Base-by-base conservation (phyloP, 1,140 invertebrate species). In the Drosophila ironensis region DNA sequence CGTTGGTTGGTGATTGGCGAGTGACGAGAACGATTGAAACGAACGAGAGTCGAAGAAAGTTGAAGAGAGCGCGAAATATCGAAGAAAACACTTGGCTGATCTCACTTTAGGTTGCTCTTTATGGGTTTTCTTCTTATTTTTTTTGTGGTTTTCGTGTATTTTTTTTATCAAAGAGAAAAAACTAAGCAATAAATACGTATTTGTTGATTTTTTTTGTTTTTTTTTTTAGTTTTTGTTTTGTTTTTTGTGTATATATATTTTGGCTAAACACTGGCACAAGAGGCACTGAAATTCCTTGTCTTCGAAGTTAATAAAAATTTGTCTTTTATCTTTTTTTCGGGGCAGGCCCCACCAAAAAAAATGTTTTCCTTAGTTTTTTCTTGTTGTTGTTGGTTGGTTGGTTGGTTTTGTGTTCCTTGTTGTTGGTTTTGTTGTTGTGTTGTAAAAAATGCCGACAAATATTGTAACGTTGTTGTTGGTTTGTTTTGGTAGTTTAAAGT, bases 281-380 rank as follows among this genome's bases (percentile, higher is more conserved):
- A 86, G 80, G 80, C 80, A 86, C 80, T 86, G 81, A 86, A 87
- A 86, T 86, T 86, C 80, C 80, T 87, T 86, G 80, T 86, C 80
- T 86, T 84, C 80, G 80, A 84, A 84, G 81, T 84, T 82, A 78
- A 78, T 87, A 60, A 76, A 71, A 80, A 54, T 16, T 37, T 37
- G 33, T 76, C 33, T 51, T 54, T 80, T 53, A 40, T 66, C 51
- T 48, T 54, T 48, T 68, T 17, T 33, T 30, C 30, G 45, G 59
- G 59, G 35, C 59, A 47, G 37, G 40, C 56, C 41, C 44, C 56
- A 52, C 46, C n/a, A 53, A 80, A 77, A 60, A 52, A 73, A 78
- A 67, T 56, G 67, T 57, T 45, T 60, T 44, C 56, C 75, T 50
- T 56, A 61, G 20, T 54, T 46, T 47, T 54, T 53, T 17, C 46